Percentiles rank a stretch among this genome's conserved stretches.
phyloP scores from a whole-genome alignment of 2,888 invertebrate species.

The Diaperis boleti region DNA sequence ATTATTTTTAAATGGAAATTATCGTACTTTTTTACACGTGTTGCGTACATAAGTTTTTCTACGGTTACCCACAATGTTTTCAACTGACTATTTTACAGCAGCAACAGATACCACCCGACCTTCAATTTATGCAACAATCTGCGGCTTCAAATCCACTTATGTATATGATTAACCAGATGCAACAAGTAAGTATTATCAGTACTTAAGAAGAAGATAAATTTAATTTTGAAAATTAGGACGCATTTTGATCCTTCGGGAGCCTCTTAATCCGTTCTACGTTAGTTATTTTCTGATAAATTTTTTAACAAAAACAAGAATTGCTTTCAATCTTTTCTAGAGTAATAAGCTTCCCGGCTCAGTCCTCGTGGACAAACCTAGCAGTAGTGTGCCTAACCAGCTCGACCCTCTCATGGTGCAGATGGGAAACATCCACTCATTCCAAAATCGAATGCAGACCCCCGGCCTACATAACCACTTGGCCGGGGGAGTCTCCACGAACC shows the following conservation, averaged over 20 bases:
- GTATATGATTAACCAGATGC: conserved; percentile 71
- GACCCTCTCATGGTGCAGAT: conserved; percentile 70
- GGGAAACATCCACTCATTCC: conserved; percentile 66
- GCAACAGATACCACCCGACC: conserved; percentile 56
- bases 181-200: conserved; percentile 65
- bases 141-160: conserved; percentile 68
- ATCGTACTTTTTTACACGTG: too few relatives aligned
- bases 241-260: too few relatives aligned
- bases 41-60: too few relatives aligned
- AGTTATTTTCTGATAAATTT: too few relatives aligned
- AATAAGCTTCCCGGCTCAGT: conserved; percentile 61
- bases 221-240: too few relatives aligned
- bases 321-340: conserved; percentile 55
- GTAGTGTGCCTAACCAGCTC: conserved; percentile 58
- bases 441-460: conserved; percentile 57
- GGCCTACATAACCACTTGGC: conserved; percentile 51
- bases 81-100: conserved; percentile 11
- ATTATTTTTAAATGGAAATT: too few relatives aligned
- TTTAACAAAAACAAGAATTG: too few relatives aligned
- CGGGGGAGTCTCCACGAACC: conserved; percentile 45
- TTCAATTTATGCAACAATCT: conserved; percentile 62
- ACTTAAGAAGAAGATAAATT: too few relatives aligned
- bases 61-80: background rate
- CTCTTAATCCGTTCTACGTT: too few relatives aligned
- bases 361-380: conserved; percentile 58